phyloP scores from a whole-genome alignment of 2,888 invertebrate genomes.

The Rhorus exstirpatorius region DNA sequence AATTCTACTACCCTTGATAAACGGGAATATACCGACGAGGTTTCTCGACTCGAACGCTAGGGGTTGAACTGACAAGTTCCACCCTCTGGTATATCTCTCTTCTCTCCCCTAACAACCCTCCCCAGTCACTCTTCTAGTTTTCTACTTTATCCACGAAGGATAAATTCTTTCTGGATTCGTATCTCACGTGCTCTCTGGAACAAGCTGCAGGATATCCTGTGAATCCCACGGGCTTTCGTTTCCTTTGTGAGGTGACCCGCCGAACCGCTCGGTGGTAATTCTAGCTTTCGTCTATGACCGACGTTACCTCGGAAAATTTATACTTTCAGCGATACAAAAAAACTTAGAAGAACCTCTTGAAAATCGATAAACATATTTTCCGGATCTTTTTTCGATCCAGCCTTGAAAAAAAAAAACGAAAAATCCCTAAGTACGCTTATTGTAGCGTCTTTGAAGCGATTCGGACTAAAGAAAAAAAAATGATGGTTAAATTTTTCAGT shows the following conservation, averaged over 20 bases:
- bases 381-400: too few species aligned
- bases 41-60: constrained; percentile 32
- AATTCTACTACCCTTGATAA: constrained; percentile 53
- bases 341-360: not conserved
- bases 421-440: too few species aligned
- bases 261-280: constrained; percentile 80
- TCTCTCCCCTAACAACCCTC: constrained; percentile 51
- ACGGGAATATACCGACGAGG: constrained; percentile 29
- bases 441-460: too few species aligned
- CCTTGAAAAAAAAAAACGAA: too few species aligned
- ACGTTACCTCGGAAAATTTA: constrained; percentile 32
- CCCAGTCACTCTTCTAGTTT: constrained; percentile 64
- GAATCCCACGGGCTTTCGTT: constrained; percentile 57
- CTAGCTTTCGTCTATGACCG: constrained; percentile 61
- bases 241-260: constrained; percentile 73
- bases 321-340: constrained; percentile 52
- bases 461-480: too few species aligned
- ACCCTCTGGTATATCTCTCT: constrained; percentile 18
- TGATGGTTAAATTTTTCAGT: too few species aligned
- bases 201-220: constrained; percentile 34
- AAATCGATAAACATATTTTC: constrained; percentile 36
- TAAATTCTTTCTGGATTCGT: constrained; percentile 47
- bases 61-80: constrained; percentile 41
- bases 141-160: constrained; percentile 82
- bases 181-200: not conserved